Percentiles rank a stretch among this genome's conserved stretches.
Conservation (phyloP, 30 jellyfish, hydroid and myxozoan species). For the Pelagia noctiluca region DNA sequence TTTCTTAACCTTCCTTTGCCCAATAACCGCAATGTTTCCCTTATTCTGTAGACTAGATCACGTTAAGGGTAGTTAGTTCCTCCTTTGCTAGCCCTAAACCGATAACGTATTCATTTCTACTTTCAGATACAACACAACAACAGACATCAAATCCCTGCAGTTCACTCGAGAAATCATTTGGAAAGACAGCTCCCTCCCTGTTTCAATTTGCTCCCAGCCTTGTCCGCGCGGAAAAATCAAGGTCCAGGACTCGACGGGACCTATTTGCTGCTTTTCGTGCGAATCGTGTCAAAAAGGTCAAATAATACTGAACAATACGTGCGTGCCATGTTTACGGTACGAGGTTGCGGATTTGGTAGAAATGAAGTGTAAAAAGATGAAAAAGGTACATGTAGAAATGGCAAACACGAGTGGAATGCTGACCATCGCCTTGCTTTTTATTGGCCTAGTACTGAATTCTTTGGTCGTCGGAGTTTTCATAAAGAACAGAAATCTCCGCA, state of each 20-base stretch:
- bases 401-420: not conserved
- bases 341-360: conserved; percentile 38
- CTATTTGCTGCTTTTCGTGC: conserved; percentile 83
- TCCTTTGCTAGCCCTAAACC: too few relatives aligned
- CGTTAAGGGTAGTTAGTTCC: too few relatives aligned
- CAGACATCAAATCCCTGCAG: not conserved
- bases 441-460: conserved; percentile 63
- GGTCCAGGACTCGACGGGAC: not conserved
- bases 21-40: too few relatives aligned
- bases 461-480: conserved; percentile 58
- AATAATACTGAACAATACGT: conserved; percentile 53
- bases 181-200: conserved; percentile 21
- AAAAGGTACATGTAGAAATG: conserved; percentile 25
- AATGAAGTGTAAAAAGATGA: conserved; percentile 49
- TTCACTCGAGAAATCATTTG: conserved; percentile 13
- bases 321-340: conserved; percentile 55
- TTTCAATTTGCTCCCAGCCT: conserved; percentile 72
- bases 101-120: too few relatives aligned
- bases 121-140: too few relatives aligned
- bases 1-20: too few relatives aligned
- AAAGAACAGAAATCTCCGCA: conserved; percentile 59
- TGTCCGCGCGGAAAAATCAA: conserved; percentile 58
- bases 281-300: conserved; percentile 36
- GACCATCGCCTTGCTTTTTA: conserved; percentile 34
- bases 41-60: too few relatives aligned